Evolutionary conservation across 2,888 invertebrate genomes (phyloP).

Genomic region (Timema cristinae): DNA sequence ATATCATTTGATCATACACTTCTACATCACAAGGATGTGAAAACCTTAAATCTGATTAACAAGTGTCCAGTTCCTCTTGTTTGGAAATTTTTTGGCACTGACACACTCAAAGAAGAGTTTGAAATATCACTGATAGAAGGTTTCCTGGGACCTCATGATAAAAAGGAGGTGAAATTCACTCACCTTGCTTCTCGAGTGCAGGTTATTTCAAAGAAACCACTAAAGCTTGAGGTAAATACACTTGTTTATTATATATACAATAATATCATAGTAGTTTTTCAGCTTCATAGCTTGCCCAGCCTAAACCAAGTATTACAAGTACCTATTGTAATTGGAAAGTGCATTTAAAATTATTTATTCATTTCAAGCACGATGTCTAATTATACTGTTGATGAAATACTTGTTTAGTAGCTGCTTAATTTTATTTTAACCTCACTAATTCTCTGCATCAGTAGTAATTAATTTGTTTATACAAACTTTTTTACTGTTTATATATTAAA

Average conservation of each 20-base stretch:
- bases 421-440: no score
- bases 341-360: no score
- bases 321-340: no score
- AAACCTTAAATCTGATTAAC: conserved; percentile 53
- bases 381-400: no score
- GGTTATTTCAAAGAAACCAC: conserved; percentile 44
- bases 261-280: conserved; percentile 23
- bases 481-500: no score
- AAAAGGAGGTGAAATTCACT: conserved; percentile 49
- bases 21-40: conserved; percentile 50
- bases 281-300: no score
- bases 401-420: no score
- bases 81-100: conserved; percentile 52
- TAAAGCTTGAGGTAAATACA: conserved; percentile 47
- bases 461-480: no score
- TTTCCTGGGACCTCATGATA: conserved; percentile 47
- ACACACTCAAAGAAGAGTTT: conserved; percentile 43
- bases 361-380: no score
- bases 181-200: conserved; percentile 50
- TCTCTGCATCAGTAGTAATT: no score
- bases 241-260: conserved; percentile 8
- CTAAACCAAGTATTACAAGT: no score
- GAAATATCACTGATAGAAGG: conserved; percentile 48
- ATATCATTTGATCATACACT: conserved; percentile 54
- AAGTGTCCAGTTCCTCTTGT: conserved; percentile 53